Conservation (phyloP, 2,113 vertebrate species). For the Phoenicopterus ruber region DNA sequence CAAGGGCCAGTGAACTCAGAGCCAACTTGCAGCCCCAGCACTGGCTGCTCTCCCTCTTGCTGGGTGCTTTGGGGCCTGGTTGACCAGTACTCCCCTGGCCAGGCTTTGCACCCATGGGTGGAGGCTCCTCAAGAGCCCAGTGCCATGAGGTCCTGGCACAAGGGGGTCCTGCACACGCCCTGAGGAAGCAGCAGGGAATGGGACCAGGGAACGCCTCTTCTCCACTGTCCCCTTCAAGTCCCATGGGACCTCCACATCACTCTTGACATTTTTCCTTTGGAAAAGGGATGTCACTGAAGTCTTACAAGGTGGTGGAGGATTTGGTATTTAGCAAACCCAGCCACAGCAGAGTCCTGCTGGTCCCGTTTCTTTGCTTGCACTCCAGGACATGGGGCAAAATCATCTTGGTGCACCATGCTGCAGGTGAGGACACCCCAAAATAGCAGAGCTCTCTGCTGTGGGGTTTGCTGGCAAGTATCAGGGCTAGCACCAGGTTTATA, state of each 20-base stretch:
- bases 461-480: neutral
- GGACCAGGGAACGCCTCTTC: neutral
- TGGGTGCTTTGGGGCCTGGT: neutral
- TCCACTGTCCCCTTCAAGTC: neutral
- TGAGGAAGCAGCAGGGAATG: neutral
- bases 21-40: neutral
- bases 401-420: neutral
- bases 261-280: neutral
- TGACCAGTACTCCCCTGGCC: neutral
- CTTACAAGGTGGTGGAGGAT: neutral
- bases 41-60: neutral
- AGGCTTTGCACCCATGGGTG: neutral
- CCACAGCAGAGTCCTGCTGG: neutral
- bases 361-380: neutral
- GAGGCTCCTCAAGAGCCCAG: neutral
- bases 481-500: neutral
- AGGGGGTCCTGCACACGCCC: neutral
- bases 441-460: neutral
- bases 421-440: neutral
- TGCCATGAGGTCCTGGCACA: neutral
- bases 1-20: neutral
- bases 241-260: rapidly evolving
- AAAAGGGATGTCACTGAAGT: neutral
- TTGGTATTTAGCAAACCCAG: neutral
- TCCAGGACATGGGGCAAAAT: neutral